phyloP scores from a whole-genome alignment of 1,140 invertebrate genomes.

The Pseudomyrmex cubaensis region DNA sequence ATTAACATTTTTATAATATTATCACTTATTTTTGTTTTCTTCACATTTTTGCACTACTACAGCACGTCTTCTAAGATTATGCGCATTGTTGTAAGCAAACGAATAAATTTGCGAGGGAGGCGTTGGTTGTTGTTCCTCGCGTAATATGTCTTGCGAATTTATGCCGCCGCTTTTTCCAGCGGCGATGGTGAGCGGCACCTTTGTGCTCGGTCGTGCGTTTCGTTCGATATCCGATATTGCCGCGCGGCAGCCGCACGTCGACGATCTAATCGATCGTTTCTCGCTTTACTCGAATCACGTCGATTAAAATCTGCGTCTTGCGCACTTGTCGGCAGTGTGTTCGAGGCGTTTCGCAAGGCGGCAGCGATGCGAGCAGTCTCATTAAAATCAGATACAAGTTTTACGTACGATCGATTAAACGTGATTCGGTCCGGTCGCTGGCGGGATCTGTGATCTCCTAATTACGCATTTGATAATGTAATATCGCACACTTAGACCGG shows the following conservation, averaged over 20 bases:
- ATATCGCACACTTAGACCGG: background rate
- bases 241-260: constrained; percentile 21
- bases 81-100: constrained; percentile 35
- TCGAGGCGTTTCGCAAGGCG: constrained; percentile 30
- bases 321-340: background rate
- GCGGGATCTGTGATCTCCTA: constrained; percentile 26
- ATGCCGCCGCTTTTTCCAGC: constrained; percentile 51
- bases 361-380: constrained; percentile 5
- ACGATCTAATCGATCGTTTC: constrained; percentile 65
- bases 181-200: constrained; percentile 52
- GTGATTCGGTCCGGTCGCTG: constrained; percentile 12
- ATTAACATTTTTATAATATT: too few relatives aligned
- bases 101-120: constrained; percentile 16
- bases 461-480: constrained; percentile 23
- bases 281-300: constrained; percentile 62
- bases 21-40: background rate
- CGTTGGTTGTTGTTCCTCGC: constrained; percentile 12
- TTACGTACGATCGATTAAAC: background rate
- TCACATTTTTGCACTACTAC: background rate
- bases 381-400: constrained; percentile 47
- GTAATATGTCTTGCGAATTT: constrained; percentile 59
- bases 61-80: background rate
- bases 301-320: constrained; percentile 60
- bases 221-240: constrained; percentile 62
- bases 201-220: constrained; percentile 47